A percentile compares a stretch with the other conserved stretches of the same genome.
phyloP scores from a whole-genome alignment of 2,797 vertebrate genomes.

The Trematomus bernacchii region DNA sequence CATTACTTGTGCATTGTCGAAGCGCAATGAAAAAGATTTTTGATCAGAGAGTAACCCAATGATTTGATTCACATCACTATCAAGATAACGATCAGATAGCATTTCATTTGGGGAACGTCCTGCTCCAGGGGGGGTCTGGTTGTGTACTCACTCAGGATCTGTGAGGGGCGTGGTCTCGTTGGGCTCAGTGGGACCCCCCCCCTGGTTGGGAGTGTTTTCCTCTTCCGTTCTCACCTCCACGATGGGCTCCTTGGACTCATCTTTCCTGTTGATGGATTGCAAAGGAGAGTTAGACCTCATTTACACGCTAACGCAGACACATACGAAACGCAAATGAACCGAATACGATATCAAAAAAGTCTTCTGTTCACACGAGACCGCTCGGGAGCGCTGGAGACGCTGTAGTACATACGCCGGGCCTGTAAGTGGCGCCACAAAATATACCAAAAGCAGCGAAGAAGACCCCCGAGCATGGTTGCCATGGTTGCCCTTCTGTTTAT shows the following conservation, averaged over 20 bases:
- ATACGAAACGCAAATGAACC: no score
- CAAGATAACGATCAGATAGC: neutral
- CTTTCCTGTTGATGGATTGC: conserved; percentile 87
- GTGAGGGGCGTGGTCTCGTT: conserved; percentile 98
- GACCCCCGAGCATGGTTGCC: no score
- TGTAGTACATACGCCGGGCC: no score
- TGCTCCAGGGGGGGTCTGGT: neutral
- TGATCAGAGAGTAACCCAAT: neutral
- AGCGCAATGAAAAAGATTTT: no score
- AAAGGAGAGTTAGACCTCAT: neutral
- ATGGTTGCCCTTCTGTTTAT: no score
- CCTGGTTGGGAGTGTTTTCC: conserved; percentile 93
- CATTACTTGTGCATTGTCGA: no score
- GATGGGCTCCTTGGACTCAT: conserved; percentile 98
- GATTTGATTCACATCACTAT: neutral
- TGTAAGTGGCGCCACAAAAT: no score
- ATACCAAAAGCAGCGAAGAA: no score
- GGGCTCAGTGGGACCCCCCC: conserved; percentile 92
- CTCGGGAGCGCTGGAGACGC: no score
- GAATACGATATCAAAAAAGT: no score
- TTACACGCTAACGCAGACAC: no score
- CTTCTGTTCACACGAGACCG: no score
- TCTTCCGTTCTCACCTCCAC: conserved; percentile 98
- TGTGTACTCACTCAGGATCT: conserved; percentile 92
- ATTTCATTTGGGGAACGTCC: neutral